Evolutionary conservation across 2,888 invertebrate genomes (phyloP).

Genomic region (Priapulus caudatus): DNA sequence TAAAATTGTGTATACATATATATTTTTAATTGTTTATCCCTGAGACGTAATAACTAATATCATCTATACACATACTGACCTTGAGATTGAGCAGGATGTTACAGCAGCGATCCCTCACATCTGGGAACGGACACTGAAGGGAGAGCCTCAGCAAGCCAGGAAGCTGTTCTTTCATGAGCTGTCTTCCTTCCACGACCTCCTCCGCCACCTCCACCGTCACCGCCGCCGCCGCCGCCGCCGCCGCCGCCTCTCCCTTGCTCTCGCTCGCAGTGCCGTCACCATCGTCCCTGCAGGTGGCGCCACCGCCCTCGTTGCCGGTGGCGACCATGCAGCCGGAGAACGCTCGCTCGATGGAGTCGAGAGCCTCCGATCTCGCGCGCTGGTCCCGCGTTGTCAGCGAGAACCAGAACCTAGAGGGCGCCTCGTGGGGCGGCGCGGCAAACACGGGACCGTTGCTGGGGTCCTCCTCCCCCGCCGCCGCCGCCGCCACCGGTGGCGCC

Average conservation of each 20-base stretch:
- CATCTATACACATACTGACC: too few species aligned
- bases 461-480: too few species aligned
- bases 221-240: not conserved
- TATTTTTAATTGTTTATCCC: too few species aligned
- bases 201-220: not conserved
- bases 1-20: too few species aligned
- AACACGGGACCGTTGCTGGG: too few species aligned
- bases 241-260: not conserved
- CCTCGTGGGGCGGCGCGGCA: too few species aligned
- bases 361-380: not conserved
- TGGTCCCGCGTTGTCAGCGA: not conserved
- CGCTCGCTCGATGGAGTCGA: not conserved
- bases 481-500: too few species aligned
- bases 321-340: not conserved
- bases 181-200: constrained; percentile 1
- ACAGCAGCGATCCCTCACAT: not conserved
- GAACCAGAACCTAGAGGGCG: not conserved
- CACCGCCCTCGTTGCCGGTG: too few species aligned
- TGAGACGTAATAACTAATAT: too few species aligned
- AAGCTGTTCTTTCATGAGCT: not conserved
- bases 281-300: not conserved
- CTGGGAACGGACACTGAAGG: not conserved
- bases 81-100: not conserved
- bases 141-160: not conserved
- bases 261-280: not conserved